phyloP scores from a whole-genome alignment of 2,888 invertebrate species.

The Tiliacea aurago region DNA sequence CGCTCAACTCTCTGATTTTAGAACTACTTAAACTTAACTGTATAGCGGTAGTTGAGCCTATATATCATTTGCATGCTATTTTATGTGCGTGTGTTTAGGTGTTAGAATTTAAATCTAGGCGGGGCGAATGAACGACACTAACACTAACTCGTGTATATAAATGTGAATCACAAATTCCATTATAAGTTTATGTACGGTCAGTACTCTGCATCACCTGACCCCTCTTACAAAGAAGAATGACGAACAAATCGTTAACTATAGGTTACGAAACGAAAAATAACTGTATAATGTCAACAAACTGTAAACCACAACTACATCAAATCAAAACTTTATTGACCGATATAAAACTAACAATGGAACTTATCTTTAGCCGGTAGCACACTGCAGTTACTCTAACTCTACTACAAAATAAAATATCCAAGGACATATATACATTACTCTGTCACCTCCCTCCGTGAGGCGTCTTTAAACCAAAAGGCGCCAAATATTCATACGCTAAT shows the following conservation, averaged over 20 bases:
- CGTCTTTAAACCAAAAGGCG: conserved; percentile 71
- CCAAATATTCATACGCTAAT: conserved; percentile 71
- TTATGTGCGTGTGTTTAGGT: conserved; percentile 7
- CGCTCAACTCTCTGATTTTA: conserved; percentile 42
- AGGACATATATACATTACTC: conserved; percentile 45
- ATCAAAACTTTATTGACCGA: conserved; percentile 44
- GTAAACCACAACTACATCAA: conserved; percentile 7
- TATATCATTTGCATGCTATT: conserved; percentile 21
- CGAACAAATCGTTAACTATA: conserved; percentile 13
- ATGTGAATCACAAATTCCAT: conserved; percentile 30
- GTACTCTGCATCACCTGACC: too few species aligned
- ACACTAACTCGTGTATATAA: conserved; percentile 13
- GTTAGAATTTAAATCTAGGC: conserved; percentile 5
- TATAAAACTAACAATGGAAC: conserved; percentile 35
- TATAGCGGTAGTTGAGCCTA: conserved; percentile 28
- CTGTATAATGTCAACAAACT: conserved; percentile 15
- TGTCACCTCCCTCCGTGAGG: conserved; percentile 22
- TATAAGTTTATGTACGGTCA: background rate
- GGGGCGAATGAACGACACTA: conserved; percentile 17
- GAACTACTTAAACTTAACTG: conserved; percentile 24
- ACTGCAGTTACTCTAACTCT: background rate
- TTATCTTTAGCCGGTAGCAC: conserved; percentile 13
- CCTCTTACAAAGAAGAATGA: background rate
- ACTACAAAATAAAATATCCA: conserved; percentile 31
- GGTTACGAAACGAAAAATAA: too few species aligned